Percentiles rank a stretch among this genome's conserved stretches.
These are phyloP conservation scores for Ascaphus truei DNA, from an alignment of 2,113 vertebrate genomes.

Conservation along the genomic window DNA sequence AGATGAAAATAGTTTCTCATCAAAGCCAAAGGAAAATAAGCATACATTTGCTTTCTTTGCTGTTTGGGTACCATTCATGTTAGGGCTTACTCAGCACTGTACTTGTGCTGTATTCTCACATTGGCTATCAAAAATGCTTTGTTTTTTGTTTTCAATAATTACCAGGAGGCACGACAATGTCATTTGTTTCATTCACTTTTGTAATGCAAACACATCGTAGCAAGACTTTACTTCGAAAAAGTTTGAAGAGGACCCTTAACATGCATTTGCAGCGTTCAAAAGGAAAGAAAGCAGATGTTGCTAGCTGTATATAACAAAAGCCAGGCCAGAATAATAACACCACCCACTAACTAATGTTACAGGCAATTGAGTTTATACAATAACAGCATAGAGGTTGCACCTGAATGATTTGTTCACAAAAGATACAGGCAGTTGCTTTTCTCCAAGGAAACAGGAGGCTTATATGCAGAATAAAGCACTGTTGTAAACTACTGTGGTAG, in stretches of 20 bases:
- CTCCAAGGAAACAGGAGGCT: not conserved
- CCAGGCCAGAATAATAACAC: not conserved
- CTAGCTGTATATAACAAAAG: slow-evolving; percentile 11
- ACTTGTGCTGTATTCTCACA: not conserved
- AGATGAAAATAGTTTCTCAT: slow-evolving; percentile 1
- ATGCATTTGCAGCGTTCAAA: not conserved
- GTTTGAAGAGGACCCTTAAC: slow-evolving; percentile 6
- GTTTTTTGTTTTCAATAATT: slow-evolving; percentile 17
- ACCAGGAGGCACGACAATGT: not conserved
- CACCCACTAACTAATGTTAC: slow-evolving; percentile 6
- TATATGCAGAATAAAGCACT: no score
- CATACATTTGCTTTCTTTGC: slow-evolving; percentile 15
- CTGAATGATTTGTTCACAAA: not conserved
- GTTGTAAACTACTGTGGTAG: no score
- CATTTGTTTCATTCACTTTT: not conserved
- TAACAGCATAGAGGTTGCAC: not conserved
- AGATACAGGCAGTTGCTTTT: not conserved
- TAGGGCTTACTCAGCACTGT: not conserved
- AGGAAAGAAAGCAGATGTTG: slow-evolving; percentile 4
- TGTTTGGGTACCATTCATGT: slow-evolving; percentile 12
- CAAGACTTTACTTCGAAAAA: not conserved
- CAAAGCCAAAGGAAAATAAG: slow-evolving; percentile 14
- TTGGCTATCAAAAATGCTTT: not conserved
- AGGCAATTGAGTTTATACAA: slow-evolving; percentile 17
- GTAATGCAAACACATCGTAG: not conserved